These are phyloP conservation scores for Sula dactylatra DNA, from an alignment of 2,113 vertebrate species.

Conservation along the genomic window DNA sequence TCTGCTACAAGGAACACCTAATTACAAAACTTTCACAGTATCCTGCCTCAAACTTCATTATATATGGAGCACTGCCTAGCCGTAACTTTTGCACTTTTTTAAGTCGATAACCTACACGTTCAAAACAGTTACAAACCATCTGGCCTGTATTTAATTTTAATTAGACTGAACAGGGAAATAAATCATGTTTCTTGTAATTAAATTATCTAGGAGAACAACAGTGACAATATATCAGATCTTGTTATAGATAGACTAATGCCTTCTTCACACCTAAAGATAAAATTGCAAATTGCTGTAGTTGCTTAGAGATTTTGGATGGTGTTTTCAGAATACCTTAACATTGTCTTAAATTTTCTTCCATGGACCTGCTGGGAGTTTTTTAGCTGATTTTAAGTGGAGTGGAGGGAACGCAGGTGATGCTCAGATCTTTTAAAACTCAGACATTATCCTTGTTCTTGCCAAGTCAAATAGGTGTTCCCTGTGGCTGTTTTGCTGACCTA, in stretches of 20 bases:
- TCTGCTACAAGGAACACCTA: neutral
- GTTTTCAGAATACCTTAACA: neutral
- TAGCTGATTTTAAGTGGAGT: neutral
- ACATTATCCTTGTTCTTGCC: neutral
- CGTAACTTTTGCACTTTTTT: neutral
- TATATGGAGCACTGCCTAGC: neutral
- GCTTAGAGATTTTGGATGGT: neutral
- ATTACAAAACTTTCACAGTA: neutral
- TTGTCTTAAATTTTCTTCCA: neutral
- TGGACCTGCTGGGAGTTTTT: neutral
- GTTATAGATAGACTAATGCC: neutral
- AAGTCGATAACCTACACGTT: neutral
- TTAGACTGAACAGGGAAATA: neutral
- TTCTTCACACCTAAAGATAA: neutral
- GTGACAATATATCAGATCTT: neutral
- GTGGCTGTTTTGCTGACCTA: neutral
- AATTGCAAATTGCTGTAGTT: neutral
- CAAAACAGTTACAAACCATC: neutral
- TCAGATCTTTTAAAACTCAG: neutral
- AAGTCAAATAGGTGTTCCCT: neutral
- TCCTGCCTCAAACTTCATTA: neutral
- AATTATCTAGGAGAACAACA: neutral
- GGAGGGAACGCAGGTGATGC: neutral
- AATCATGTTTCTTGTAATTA: neutral
- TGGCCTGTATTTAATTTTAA: neutral